phyloP scores from a whole-genome alignment of 2,888 invertebrate species.

The Cephus spinipes region DNA sequence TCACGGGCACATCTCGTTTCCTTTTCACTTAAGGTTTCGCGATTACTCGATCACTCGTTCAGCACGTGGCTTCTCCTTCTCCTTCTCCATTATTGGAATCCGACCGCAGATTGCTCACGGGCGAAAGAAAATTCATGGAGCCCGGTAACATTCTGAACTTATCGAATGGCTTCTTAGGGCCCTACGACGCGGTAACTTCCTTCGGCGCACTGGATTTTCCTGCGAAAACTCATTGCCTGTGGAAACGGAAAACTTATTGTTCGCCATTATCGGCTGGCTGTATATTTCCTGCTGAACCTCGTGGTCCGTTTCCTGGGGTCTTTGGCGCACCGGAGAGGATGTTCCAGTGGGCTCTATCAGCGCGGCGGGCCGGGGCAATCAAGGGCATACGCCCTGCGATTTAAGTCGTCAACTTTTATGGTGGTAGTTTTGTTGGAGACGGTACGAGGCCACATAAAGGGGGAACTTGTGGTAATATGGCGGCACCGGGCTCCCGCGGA shows the following conservation, averaged over 20 bases:
- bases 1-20: slow-evolving; percentile 44
- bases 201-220: no score
- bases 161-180: slow-evolving; percentile 37
- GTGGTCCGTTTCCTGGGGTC: no score
- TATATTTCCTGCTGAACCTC: no score
- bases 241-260: no score
- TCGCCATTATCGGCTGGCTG: no score
- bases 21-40: slow-evolving; percentile 24
- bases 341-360: no score
- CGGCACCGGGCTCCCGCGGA: slow-evolving; percentile 49
- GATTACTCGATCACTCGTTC: slow-evolving; percentile 35
- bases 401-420: slow-evolving; percentile 64
- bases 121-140: slow-evolving; percentile 39
- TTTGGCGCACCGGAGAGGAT: no score
- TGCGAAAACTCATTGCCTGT: no score
- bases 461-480: slow-evolving; percentile 58
- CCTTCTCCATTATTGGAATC: slow-evolving; percentile 27
- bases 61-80: slow-evolving; percentile 28
- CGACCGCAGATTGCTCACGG: slow-evolving; percentile 44
- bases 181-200: no score
- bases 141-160: slow-evolving; percentile 37
- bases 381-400: slow-evolving; percentile 59
- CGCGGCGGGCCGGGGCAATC: slow-evolving; percentile 18
- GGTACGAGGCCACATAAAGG: slow-evolving; percentile 49
- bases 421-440: slow-evolving; percentile 60